Percentiles rank a stretch among this genome's conserved stretches.
Evolutionary conservation across 2,888 invertebrate genomes (phyloP).

Genomic region (Cephalotes varians): DNA sequence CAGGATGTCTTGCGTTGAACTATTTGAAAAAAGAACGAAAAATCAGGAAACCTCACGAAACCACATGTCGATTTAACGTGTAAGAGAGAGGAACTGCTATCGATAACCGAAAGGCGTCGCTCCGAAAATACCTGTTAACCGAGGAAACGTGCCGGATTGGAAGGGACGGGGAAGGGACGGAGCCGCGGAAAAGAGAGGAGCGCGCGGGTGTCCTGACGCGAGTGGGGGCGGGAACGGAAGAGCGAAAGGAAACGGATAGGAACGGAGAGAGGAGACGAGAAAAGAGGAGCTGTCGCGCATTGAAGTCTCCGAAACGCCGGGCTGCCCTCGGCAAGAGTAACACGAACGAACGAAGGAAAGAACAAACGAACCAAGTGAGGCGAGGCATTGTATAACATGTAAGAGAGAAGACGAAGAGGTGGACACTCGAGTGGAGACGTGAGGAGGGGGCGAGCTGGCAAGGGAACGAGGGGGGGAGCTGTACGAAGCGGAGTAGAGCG

Average conservation of each 20-base stretch:
- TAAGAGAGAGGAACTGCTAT: not conserved
- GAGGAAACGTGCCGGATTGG: constrained; percentile 65
- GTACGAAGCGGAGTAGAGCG: constrained; percentile 59
- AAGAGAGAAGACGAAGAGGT: constrained; percentile 53
- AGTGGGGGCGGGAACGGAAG: constrained; percentile 57
- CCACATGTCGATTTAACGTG: not conserved
- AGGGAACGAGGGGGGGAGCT: constrained; percentile 46
- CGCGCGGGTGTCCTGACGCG: constrained; percentile 36
- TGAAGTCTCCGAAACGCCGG: constrained; percentile 82
- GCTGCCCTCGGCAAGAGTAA: constrained; percentile 74
- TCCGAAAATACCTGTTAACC: constrained; percentile 68
- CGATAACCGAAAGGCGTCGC: constrained; percentile 43
- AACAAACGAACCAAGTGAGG: constrained; percentile 56
- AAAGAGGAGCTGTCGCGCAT: constrained; percentile 81
- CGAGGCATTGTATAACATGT: constrained; percentile 59
- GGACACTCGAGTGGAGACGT: constrained; percentile 34
- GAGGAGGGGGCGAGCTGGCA: not conserved
- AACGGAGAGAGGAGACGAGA: constrained; percentile 61
- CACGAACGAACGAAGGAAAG: constrained; percentile 75
- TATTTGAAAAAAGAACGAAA: not conserved
- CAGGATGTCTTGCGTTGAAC: not conserved
- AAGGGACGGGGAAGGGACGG: constrained; percentile 74
- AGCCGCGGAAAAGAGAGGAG: constrained; percentile 62
- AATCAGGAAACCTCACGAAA: not conserved
- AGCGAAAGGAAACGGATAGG: constrained; percentile 41